phyloP scores from a whole-genome alignment of 2,888 invertebrate species.

The Eristalis arbustorum region DNA sequence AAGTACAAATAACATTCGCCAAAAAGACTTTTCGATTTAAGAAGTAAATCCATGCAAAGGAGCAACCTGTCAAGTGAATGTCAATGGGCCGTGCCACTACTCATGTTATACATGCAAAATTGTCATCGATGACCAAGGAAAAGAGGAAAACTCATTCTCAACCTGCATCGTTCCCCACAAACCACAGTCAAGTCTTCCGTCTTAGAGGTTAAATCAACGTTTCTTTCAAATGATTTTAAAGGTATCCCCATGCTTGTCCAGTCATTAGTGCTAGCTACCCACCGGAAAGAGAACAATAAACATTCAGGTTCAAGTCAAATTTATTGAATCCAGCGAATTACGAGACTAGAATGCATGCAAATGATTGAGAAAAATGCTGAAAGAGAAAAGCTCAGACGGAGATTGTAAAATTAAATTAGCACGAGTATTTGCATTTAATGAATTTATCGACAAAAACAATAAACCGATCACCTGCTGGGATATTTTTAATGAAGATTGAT shows the following conservation, averaged over 20 bases:
- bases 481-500: slow-evolving; percentile 68
- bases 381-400: not conserved
- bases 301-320: not conserved
- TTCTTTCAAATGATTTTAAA: no score
- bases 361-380: not conserved
- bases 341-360: not conserved
- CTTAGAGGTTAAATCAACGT: no score
- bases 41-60: not conserved
- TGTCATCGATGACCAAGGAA: slow-evolving; percentile 1
- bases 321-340: not conserved
- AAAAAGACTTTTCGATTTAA: not conserved
- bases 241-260: not conserved
- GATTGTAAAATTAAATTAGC: slow-evolving; percentile 50
- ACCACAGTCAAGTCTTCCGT: no score
- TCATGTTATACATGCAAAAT: not conserved
- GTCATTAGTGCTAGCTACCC: not conserved
- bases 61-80: not conserved
- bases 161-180: not conserved
- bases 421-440: slow-evolving; percentile 52
- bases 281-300: not conserved
- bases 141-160: not conserved
- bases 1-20: no score
- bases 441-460: slow-evolving; percentile 68
- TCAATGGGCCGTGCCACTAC: not conserved
- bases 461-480: slow-evolving; percentile 60